These are phyloP conservation scores for Creontiades dilutus DNA, from an alignment of 2,888 invertebrate genomes.

Conservation along the genomic window DNA sequence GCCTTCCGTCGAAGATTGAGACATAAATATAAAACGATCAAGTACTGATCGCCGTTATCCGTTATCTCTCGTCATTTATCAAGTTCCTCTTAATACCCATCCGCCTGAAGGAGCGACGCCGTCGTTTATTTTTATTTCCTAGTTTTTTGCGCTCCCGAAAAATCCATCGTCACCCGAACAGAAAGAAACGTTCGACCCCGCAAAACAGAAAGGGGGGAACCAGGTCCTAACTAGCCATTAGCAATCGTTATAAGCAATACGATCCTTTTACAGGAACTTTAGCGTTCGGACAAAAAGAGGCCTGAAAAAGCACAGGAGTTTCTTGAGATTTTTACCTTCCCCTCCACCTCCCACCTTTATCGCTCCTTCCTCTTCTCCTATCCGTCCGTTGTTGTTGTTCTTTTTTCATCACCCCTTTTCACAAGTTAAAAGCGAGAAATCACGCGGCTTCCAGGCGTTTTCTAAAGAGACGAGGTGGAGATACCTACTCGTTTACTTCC, in stretches of 20 bases:
- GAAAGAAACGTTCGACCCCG: background rate
- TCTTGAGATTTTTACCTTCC: conserved; percentile 32
- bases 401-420: conserved; percentile 24
- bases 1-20: conserved; percentile 6
- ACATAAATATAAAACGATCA: conserved; percentile 58
- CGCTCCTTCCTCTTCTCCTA: background rate
- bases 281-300: conserved; percentile 29
- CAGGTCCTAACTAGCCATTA: conserved; percentile 44
- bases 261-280: conserved; percentile 57
- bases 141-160: conserved; percentile 18
- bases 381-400: conserved; percentile 28
- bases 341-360: background rate
- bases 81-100: conserved; percentile 37
- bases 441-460: conserved; percentile 55
- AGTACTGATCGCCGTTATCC: conserved; percentile 42
- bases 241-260: conserved; percentile 68
- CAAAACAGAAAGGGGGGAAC: conserved; percentile 12
- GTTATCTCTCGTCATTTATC: conserved; percentile 66
- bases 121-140: no score
- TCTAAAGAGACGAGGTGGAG: conserved; percentile 33
- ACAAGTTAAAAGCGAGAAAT: conserved; percentile 53
- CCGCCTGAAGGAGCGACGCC: background rate
- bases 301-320: background rate
- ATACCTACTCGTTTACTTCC: conserved; percentile 61
- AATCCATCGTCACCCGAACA: background rate